A percentile compares a stretch with the other conserved stretches of the same genome.
These are phyloP conservation scores for Iselma pallidipennis DNA, from an alignment of 2,888 invertebrate species.

Conservation along the genomic window DNA sequence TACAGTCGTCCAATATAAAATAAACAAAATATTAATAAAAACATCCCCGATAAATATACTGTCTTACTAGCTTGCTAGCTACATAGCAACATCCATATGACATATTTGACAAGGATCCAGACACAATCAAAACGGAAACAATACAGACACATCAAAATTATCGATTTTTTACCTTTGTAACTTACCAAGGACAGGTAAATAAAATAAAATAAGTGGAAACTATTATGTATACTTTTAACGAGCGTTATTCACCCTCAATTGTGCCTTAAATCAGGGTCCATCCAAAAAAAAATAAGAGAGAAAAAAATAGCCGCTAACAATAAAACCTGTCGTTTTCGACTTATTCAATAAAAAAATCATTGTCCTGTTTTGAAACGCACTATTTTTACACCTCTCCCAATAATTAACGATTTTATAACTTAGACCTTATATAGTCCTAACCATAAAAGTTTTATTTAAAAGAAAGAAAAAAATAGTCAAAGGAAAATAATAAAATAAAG, in stretches of 20 bases:
- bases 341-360: conserved; percentile 1
- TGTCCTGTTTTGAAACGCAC: conserved; percentile 31
- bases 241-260: conserved; percentile 3
- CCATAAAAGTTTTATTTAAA: not conserved
- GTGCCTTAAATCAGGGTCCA: conserved; percentile 13
- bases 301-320: conserved; percentile 9
- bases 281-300: not conserved
- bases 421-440: not conserved
- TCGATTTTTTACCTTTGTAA: not conserved
- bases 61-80: conserved; percentile 12
- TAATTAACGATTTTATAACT: conserved; percentile 51
- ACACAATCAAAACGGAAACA: conserved; percentile 7
- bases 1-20: conserved; percentile 29
- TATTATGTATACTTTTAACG: not conserved
- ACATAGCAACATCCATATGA: conserved; percentile 17
- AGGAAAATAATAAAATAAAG: not conserved
- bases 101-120: conserved; percentile 12
- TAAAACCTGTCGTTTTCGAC: conserved; percentile 17
- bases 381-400: conserved; percentile 47
- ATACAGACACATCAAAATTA: not conserved
- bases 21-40: conserved; percentile 11
- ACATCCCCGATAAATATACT: not conserved
- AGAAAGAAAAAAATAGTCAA: not conserved
- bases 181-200: conserved; percentile 1
- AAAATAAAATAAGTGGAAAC: not conserved